phyloP scores from a whole-genome alignment of 2,113 vertebrate species.

The Castor canadensis region DNA sequence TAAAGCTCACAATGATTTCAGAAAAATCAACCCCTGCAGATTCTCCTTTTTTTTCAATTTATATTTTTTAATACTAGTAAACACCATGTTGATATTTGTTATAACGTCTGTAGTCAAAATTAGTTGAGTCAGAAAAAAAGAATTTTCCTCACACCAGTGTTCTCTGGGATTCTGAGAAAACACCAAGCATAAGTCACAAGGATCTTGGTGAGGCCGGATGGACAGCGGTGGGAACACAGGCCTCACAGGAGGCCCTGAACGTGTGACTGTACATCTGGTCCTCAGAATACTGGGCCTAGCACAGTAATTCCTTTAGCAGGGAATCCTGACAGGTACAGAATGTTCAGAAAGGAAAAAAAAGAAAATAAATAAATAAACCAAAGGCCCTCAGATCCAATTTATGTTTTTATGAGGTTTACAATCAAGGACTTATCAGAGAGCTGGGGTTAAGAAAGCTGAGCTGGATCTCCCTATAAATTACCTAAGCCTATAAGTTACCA shows the following conservation, averaged over 20 bases:
- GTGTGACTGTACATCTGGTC: background rate
- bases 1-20: background rate
- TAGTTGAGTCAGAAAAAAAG: slow-evolving; percentile 19
- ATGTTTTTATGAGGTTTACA: background rate
- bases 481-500: background rate
- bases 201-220: background rate
- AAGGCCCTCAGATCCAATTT: background rate
- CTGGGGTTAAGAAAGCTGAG: background rate
- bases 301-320: background rate
- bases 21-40: background rate
- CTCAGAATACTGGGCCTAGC: slow-evolving; percentile 33
- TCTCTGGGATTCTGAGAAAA: slow-evolving; percentile 39
- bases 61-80: background rate
- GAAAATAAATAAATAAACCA: background rate
- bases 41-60: background rate
- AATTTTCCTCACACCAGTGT: slow-evolving; percentile 9
- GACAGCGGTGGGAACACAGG: background rate
- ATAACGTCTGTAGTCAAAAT: slow-evolving; percentile 16
- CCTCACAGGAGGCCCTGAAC: background rate
- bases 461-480: background rate
- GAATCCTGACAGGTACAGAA: slow-evolving; percentile 14
- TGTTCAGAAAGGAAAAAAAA: slow-evolving; percentile 39
- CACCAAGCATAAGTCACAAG: slow-evolving; percentile 1
- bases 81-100: background rate
- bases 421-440: background rate